Conservation (phyloP, 2,797 vertebrate genomes). For the Coregonus suidteri region DNA sequence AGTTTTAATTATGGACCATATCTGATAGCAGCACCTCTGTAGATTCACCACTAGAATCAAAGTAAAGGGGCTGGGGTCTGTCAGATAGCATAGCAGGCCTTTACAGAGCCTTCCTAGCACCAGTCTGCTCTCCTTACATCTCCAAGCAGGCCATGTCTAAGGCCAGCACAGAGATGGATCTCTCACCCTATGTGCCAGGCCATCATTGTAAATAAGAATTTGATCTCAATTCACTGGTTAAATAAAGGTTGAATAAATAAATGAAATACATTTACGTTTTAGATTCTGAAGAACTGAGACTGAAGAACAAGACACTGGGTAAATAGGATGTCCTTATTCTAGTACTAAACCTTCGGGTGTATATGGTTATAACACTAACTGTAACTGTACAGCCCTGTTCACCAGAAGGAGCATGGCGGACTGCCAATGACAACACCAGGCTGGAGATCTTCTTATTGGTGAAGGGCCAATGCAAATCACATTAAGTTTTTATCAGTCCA, state of each 20-base stretch:
- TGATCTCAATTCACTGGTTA: conserved; percentile 26
- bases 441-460: conserved; percentile 18
- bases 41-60: conserved; percentile 76
- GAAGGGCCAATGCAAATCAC: conserved; percentile 10
- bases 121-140: conserved; percentile 52
- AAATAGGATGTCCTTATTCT: conserved; percentile 48
- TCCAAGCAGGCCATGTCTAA: conserved; percentile 45
- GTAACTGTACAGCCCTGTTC: conserved; percentile 28
- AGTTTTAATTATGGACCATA: conserved; percentile 95
- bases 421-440: background rate
- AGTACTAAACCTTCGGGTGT: conserved; percentile 32
- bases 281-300: conserved; percentile 35
- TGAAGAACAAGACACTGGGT: conserved; percentile 25
- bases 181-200: conserved; percentile 15
- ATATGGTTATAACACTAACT: conserved; percentile 1
- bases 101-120: conserved; percentile 13
- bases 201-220: conserved; percentile 9
- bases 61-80: conserved; percentile 31
- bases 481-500: conserved; percentile 3
- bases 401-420: background rate
- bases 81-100: conserved; percentile 7
- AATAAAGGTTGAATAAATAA: background rate
- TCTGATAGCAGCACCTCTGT: conserved; percentile 88
- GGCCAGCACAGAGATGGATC: conserved; percentile 30
- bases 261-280: background rate